Evolutionary conservation across 2,113 vertebrate species (phyloP).

Genomic region (Zosterops japonicus): DNA sequence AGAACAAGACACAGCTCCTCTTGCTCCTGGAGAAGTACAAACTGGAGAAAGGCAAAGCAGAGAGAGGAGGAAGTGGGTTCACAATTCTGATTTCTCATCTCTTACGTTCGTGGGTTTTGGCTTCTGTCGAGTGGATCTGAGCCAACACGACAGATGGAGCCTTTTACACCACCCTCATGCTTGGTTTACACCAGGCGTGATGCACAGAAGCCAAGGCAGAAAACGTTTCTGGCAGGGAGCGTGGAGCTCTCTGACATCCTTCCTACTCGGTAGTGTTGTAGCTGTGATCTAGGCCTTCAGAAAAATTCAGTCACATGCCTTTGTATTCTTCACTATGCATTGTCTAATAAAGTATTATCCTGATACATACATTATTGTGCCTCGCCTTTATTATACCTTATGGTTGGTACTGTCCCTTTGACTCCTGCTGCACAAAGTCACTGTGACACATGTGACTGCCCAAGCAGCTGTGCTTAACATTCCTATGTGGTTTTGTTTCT

Average conservation of each 20-base stretch:
- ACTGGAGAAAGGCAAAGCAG: not conserved
- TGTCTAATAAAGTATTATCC: not conserved
- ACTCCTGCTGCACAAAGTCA: not conserved
- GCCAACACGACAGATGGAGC: slow-evolving; percentile 13
- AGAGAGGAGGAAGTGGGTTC: not conserved
- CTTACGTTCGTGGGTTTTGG: not conserved
- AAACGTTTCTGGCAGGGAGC: not conserved
- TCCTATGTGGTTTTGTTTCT: not conserved
- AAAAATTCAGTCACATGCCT: not conserved
- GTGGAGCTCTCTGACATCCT: not conserved
- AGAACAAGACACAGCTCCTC: not conserved
- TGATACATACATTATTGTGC: not conserved
- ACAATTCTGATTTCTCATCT: slow-evolving; percentile 22
- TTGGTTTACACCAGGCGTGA: slow-evolving; percentile 43
- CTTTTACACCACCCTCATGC: slow-evolving; percentile 38
- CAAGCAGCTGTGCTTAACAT: not conserved
- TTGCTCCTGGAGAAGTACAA: not conserved
- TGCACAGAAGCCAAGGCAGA: slow-evolving; percentile 32
- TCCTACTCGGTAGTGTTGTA: fast-evolving
- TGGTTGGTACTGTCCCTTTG: not conserved
- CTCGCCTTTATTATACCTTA: not conserved
- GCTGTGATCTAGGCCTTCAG: not conserved
- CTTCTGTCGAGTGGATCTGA: slow-evolving; percentile 12
- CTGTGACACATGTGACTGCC: not conserved
- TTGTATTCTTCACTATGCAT: not conserved